Base-by-base conservation (phyloP, 2,888 invertebrate genomes). In the Euplexia lucipara region DNA sequence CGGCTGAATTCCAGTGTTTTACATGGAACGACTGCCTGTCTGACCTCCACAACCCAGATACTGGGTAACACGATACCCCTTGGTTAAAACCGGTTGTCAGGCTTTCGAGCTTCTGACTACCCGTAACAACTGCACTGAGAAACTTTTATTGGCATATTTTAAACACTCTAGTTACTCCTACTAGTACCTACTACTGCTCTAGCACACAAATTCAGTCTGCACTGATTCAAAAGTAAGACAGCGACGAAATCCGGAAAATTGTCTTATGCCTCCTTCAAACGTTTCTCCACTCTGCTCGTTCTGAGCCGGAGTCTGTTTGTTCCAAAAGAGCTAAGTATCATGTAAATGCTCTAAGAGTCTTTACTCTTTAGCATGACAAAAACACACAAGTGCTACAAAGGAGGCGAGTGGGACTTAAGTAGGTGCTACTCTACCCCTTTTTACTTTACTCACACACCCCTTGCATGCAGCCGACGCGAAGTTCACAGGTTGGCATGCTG, bases 271-370 rank as follows among this genome's bases (percentile, higher is more conserved):
- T 34, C 20, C 18, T 41, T 34, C 34, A 57, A 72, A 22, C 6
- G 12, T 52, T 30, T 34, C 34, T 41, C 32, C 7, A 52, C 47
- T 42, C n/a, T 20, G 16, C n/a, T 47, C 12, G 30, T 42, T 63
- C 7, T 18, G 51, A 47, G 34, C 20, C 7, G 18, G 32, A 42
- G 52, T 65, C 57, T 75, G 61, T 76, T 71, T 59, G 44, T 65
- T 64, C 51, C 59, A 75, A 66, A 56, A 76, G 49, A 30, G 48
- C 42, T 48, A 62, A 76, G 62, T 59, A 56, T 49, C 70, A 41
- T 65, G 80, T 72, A 67, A 80, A 74, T 62, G 66, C 60, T 71
- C 59, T 63, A 32, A 81, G 75, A 57, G 70, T 57, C 64, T 69
- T 70, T 52, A 61, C 70, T 54, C 70, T 69, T 62, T 64, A 75